Percentiles rank a stretch among this genome's conserved stretches.
Evolutionary conservation across 1,140 invertebrate genomes (phyloP).

Genomic region (Apocrypta bakeri): DNA sequence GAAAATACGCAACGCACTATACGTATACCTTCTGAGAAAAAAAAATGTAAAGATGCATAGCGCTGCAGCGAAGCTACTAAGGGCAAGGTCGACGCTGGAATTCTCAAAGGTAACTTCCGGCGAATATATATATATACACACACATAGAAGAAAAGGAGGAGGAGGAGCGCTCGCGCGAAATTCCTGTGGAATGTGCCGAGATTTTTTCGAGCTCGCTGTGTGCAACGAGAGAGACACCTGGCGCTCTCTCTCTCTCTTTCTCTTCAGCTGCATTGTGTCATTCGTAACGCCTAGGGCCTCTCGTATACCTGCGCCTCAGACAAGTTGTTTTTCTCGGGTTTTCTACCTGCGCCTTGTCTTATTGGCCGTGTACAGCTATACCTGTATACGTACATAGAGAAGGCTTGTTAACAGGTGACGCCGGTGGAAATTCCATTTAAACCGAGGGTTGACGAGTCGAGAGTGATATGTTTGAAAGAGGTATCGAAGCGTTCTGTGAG

Average conservation of each 20-base stretch:
- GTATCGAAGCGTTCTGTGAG: too few relatives aligned
- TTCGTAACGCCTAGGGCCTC: slow-evolving; percentile 15
- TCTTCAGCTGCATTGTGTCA: slow-evolving; percentile 14
- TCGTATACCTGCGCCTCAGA: not conserved
- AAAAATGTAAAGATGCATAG: not conserved
- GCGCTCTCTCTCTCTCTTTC: not conserved
- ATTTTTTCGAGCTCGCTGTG: slow-evolving; percentile 5
- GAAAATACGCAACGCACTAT: not conserved
- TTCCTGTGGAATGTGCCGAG: slow-evolving; percentile 30
- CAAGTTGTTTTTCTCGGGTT: not conserved
- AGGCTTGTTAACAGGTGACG: slow-evolving; percentile 10
- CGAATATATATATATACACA: too few relatives aligned
- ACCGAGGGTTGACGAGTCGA: not conserved
- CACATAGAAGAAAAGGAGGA: not conserved
- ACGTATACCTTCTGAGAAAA: not conserved
- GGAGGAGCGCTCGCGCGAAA: not conserved
- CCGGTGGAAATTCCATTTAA: not conserved
- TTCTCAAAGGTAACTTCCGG: slow-evolving; percentile 33
- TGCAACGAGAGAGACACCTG: slow-evolving; percentile 7
- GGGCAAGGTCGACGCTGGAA: slow-evolving; percentile 26
- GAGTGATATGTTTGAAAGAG: too few relatives aligned
- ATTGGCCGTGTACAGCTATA: not conserved
- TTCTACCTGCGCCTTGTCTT: not conserved
- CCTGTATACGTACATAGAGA: not conserved
- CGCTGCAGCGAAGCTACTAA: not conserved